phyloP scores from a whole-genome alignment of 2,888 invertebrate species.

The Sthenelais limicola region DNA sequence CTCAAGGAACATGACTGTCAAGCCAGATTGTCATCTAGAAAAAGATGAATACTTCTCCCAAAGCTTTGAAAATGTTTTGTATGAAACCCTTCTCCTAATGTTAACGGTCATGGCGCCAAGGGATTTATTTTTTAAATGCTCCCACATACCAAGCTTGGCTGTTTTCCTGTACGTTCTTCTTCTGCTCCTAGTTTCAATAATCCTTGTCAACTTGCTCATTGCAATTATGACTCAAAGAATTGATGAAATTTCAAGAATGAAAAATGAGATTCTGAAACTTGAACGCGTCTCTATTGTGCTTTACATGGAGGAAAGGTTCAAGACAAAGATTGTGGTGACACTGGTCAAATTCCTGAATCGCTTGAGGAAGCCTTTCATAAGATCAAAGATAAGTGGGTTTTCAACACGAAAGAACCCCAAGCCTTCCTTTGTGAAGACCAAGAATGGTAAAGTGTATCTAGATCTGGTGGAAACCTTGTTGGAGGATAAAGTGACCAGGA shows the following conservation, averaged over 20 bases:
- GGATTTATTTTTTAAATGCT: constrained; percentile 13
- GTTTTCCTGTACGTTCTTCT: constrained; percentile 12
- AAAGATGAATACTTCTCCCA: not conserved
- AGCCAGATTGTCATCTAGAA: too few species aligned
- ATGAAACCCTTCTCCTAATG: constrained; percentile 25
- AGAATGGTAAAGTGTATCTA: too few species aligned
- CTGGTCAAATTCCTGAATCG: too few species aligned
- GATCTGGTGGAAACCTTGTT: too few species aligned
- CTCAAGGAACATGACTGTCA: too few species aligned
- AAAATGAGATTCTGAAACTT: constrained; percentile 22
- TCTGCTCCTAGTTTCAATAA: not conserved
- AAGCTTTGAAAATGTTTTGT: not conserved
- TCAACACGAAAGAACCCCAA: too few species aligned
- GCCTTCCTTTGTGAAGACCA: too few species aligned
- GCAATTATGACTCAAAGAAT: constrained; percentile 32
- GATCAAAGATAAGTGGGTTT: too few species aligned
- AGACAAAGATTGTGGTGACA: constrained; percentile 13
- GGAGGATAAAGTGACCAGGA: too few species aligned
- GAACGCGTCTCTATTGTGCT: constrained; percentile 29
- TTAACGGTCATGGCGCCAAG: constrained; percentile 27
- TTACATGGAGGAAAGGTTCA: constrained; percentile 28
- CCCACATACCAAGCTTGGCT: constrained; percentile 14
- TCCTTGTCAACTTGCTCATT: constrained; percentile 24
- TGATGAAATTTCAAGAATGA: constrained; percentile 24
- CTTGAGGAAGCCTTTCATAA: too few species aligned